Conservation (phyloP, 2,888 invertebrate species). For the Caenorhabditis auriculariae region DNA sequence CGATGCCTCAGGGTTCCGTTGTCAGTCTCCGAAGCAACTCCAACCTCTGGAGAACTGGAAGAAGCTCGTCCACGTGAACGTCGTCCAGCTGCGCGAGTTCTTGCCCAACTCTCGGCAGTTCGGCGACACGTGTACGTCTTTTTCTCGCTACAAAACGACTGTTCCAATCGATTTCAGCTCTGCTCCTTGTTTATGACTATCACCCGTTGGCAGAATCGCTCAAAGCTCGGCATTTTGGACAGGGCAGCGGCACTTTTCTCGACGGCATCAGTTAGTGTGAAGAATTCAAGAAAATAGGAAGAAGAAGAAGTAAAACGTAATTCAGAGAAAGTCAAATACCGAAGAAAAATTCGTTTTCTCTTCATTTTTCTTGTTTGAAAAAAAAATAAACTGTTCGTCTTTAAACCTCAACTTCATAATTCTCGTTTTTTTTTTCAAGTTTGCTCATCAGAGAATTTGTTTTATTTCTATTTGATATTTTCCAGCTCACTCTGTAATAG, state of each 20-base stretch:
- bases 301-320: no score
- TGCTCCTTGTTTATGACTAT: conserved; percentile 94
- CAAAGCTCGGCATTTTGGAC: conserved; percentile 78
- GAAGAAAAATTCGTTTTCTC: no score
- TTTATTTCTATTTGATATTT: no score
- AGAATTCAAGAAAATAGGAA: no score
- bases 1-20: conserved; percentile 73
- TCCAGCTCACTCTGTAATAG: no score
- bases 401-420: no score
- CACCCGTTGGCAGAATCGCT: conserved; percentile 87
- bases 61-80: conserved; percentile 84
- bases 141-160: not conserved
- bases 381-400: no score
- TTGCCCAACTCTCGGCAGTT: conserved; percentile 88
- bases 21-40: conserved; percentile 82
- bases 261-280: conserved; percentile 13
- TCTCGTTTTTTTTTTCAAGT: no score
- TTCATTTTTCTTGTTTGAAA: no score
- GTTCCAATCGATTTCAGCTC: conserved; percentile 72
- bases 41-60: conserved; percentile 89
- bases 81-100: conserved; percentile 86
- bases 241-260: conserved; percentile 14
- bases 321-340: no score
- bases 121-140: conserved; percentile 84
- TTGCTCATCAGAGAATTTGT: no score